Conservation (phyloP, 2,113 vertebrate species). For the Orthonyx spaldingii region DNA sequence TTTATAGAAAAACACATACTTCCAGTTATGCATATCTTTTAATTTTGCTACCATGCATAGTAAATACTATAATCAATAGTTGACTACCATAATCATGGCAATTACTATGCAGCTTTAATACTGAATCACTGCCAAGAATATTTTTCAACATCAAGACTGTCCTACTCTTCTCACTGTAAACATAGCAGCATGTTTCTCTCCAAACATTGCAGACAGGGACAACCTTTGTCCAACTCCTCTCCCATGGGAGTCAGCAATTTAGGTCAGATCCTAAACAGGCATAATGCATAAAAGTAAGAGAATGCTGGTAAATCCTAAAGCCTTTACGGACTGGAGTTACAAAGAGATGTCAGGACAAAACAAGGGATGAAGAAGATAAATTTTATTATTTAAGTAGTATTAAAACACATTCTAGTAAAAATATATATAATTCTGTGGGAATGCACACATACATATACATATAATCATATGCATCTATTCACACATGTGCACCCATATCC, state of each 20-base stretch:
- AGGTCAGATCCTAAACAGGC: background rate
- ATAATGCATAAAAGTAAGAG: background rate
- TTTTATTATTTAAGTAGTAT: background rate
- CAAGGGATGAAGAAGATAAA: background rate
- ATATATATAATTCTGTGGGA: background rate
- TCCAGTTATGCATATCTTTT: background rate
- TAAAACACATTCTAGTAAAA: background rate
- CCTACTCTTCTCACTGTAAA: background rate
- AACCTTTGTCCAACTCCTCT: background rate
- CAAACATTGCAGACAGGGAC: background rate
- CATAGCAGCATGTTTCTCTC: background rate
- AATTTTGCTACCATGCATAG: background rate
- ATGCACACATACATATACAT: background rate
- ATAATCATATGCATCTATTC: background rate
- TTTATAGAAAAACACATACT: background rate
- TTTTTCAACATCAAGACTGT: background rate
- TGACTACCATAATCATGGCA: background rate
- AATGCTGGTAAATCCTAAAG: background rate
- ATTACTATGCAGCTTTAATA: background rate
- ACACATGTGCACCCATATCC: accelerated
- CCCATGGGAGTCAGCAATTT: background rate
- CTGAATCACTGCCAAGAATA: background rate
- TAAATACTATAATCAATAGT: background rate
- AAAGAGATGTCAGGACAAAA: background rate
- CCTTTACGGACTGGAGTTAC: background rate